A percentile compares a stretch with the other conserved stretches of the same genome.
phyloP scores from a whole-genome alignment of 2,113 vertebrate genomes.

The Notothenia coriiceps region DNA sequence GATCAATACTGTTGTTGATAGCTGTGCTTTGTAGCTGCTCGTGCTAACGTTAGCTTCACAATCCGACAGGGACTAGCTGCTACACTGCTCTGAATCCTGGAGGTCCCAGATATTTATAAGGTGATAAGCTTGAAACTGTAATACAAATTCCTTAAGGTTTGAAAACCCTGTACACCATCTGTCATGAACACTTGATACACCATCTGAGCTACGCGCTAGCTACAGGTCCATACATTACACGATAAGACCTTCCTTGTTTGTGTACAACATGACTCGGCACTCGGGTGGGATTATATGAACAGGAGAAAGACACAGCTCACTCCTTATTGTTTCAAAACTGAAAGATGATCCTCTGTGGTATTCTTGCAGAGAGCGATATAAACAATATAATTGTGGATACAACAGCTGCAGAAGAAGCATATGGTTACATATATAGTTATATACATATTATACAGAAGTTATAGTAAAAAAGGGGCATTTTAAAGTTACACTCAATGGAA shows the following conservation, averaged over 20 bases:
- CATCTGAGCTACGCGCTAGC: not conserved
- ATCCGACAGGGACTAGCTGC: not conserved
- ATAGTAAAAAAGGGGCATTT: not conserved
- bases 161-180: not conserved
- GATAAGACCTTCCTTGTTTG: no score
- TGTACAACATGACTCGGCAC: no score
- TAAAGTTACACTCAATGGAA: not conserved
- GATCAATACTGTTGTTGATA: not conserved
- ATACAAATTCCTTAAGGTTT: not conserved
- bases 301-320: no score
- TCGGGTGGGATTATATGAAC: no score
- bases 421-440: not conserved
- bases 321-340: no score
- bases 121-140: not conserved
- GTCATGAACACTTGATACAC: not conserved
- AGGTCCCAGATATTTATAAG: not conserved
- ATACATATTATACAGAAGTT: not conserved
- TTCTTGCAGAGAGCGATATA: no score
- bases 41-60: not conserved
- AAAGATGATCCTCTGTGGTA: no score
- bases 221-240: not conserved
- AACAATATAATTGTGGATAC: not conserved
- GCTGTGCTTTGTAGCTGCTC: not conserved
- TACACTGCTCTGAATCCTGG: not conserved
- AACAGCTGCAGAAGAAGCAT: not conserved